Base-by-base conservation (phyloP, 1,140 invertebrate species). In the Mya arenaria region DNA sequence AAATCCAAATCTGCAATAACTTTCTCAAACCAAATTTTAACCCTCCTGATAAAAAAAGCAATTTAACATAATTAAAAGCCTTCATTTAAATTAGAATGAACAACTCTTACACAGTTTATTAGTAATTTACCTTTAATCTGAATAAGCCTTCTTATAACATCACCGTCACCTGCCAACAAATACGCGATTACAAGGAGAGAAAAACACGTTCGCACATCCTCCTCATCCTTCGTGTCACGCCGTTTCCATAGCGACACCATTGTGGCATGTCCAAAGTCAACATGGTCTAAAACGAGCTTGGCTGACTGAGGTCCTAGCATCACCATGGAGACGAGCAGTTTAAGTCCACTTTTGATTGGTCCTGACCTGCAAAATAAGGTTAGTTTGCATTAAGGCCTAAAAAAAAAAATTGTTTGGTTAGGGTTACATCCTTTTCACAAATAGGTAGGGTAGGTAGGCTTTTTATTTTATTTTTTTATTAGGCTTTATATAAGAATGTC, bases 161-260 rank as follows among this genome's bases (percentile, higher is more conserved):
- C 90, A 32, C 94, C 91, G 85, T 96, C 95, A n/a, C 95, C 95
- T 73, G 96, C 95, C 19, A 96, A 92, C 56, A 97, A 89, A 90
- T 96, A 96, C 4, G 96, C 94, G 41, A 96, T 93, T 30, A 96
- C 92, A 88, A 97, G 96, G 87, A 96, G 94, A 58, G 96, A 95
- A 87, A 95, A 96, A 84, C 94, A 94, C 56, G 94, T 95, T 60
- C 96, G 92, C 0, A 96, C 95, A 87, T 94, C 95, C 72, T 95
- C 93, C 32, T 93, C 92, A 78, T 95, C 95, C 74, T 91, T 34
- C 19, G 68, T 74, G 55, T 87, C 81, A 39, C 84, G 74, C 30
- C 84, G 52, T 6, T 72, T 52, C 25, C 83, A 66, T 19, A 87
- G 72, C 0, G 71, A 52, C 39, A 36, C 8, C n/a, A 86, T 65